Evolutionary conservation across 2,797 vertebrate genomes (phyloP).

Genomic region (Dallia pectoralis): DNA sequence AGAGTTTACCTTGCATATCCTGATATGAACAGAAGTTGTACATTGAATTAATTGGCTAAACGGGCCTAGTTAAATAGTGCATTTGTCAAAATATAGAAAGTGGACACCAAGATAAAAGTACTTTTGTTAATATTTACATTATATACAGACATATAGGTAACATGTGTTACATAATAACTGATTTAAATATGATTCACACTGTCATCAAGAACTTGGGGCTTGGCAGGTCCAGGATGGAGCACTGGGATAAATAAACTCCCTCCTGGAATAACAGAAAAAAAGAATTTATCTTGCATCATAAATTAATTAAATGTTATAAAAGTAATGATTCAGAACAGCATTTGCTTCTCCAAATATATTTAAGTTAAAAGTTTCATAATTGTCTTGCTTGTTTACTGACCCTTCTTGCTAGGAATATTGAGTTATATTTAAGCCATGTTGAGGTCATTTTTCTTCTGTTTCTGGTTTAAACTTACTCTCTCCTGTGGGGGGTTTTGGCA

Average conservation of each 20-base stretch:
- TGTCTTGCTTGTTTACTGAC: too few species aligned
- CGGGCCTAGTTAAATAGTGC: conserved; percentile 46
- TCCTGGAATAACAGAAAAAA: conserved; percentile 55
- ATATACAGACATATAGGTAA: conserved; percentile 47
- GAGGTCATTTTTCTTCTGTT: too few species aligned
- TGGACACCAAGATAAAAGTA: background rate
- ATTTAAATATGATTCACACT: background rate
- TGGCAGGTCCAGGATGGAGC: conserved; percentile 74
- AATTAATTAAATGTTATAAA: background rate
- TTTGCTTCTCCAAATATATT: background rate
- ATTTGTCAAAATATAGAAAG: conserved; percentile 47
- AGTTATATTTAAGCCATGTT: too few species aligned
- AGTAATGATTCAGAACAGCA: background rate
- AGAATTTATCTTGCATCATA: background rate
- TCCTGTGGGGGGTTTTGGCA: conserved; percentile 24
- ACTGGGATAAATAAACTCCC: conserved; percentile 69
- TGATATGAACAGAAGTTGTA: too few species aligned
- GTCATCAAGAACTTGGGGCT: conserved; percentile 55
- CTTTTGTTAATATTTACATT: conserved; percentile 33
- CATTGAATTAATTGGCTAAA: too few species aligned
- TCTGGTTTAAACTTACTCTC: conserved; percentile 73
- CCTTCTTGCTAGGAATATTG: too few species aligned
- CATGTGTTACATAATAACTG: conserved; percentile 68
- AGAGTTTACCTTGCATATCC: too few species aligned
- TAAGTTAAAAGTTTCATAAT: too few species aligned